Conservation (phyloP, 2,113 vertebrate genomes). For the Motacilla alba region DNA sequence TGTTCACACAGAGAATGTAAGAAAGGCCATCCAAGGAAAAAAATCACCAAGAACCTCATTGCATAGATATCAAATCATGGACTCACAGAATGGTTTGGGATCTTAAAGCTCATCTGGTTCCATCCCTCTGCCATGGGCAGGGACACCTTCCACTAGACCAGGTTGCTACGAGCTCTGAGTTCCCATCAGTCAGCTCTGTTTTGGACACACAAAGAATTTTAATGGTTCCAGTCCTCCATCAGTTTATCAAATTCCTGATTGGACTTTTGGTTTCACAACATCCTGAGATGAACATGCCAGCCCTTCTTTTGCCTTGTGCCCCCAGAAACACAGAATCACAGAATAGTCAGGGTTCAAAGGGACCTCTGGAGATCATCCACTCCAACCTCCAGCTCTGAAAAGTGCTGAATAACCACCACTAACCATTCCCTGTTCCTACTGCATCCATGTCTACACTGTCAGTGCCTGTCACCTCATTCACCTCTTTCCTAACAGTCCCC, state of each 20-base stretch:
- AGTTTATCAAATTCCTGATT: background rate
- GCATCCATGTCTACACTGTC: background rate
- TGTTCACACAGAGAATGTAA: rapidly evolving
- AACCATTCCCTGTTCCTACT: background rate
- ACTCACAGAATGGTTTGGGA: background rate
- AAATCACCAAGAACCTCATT: background rate
- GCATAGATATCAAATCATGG: background rate
- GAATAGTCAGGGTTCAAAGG: background rate
- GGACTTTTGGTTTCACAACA: background rate
- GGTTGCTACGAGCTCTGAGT: background rate
- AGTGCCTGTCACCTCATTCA: background rate
- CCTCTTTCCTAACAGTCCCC: background rate
- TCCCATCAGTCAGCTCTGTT: background rate
- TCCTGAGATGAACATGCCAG: background rate
- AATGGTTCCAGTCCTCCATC: background rate
- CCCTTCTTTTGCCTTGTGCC: background rate
- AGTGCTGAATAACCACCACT: background rate
- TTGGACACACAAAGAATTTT: background rate
- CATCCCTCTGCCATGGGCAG: background rate
- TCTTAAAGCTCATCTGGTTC: background rate
- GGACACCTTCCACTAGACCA: background rate
- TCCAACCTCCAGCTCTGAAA: background rate
- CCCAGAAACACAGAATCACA: background rate
- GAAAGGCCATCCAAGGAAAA: background rate
- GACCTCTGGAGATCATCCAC: background rate